Conservation (phyloP, 2,888 invertebrate species). For the Pammene aurita region DNA sequence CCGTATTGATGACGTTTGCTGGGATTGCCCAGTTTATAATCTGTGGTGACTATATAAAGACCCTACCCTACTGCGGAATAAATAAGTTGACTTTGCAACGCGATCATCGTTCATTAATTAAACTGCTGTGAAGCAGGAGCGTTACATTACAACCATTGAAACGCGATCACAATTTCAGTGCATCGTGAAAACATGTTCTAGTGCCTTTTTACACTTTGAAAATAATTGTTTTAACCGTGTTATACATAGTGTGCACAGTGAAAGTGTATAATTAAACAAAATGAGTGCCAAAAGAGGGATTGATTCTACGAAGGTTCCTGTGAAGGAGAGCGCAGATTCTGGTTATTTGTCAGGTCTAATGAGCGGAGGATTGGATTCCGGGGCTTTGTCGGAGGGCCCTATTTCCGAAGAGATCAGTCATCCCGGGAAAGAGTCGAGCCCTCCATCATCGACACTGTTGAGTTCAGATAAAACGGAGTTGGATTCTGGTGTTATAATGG, state of each 20-base stretch:
- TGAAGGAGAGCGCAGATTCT: constrained; percentile 68
- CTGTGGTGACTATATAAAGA: constrained; percentile 22
- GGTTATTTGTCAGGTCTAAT: constrained; percentile 69
- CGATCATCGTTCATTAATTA: background rate
- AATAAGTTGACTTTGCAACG: constrained; percentile 3
- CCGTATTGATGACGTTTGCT: background rate
- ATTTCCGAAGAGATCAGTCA: constrained; percentile 40
- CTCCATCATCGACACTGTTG: constrained; percentile 11
- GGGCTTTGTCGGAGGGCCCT: constrained; percentile 49
- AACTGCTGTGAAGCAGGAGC: constrained; percentile 13
- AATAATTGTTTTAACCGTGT: constrained; percentile 41
- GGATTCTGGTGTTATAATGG: constrained; percentile 7
- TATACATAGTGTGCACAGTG: constrained; percentile 44
- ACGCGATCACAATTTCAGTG: constrained; percentile 43
- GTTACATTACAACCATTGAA: background rate
- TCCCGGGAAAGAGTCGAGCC: constrained; percentile 2
- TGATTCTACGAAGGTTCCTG: constrained; percentile 61
- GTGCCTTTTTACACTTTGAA: constrained; percentile 51
- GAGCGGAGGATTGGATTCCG: constrained; percentile 54
- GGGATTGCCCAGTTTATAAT: constrained; percentile 4
- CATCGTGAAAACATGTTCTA: constrained; percentile 60
- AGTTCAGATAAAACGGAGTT: constrained; percentile 3
- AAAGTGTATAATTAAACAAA: constrained; percentile 50
- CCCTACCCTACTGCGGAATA: constrained; percentile 9
- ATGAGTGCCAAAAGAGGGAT: constrained; percentile 75